A percentile compares a stretch with the other conserved stretches of the same genome.
Conservation (phyloP, 2,797 vertebrate species). For the Brotula barbata region DNA sequence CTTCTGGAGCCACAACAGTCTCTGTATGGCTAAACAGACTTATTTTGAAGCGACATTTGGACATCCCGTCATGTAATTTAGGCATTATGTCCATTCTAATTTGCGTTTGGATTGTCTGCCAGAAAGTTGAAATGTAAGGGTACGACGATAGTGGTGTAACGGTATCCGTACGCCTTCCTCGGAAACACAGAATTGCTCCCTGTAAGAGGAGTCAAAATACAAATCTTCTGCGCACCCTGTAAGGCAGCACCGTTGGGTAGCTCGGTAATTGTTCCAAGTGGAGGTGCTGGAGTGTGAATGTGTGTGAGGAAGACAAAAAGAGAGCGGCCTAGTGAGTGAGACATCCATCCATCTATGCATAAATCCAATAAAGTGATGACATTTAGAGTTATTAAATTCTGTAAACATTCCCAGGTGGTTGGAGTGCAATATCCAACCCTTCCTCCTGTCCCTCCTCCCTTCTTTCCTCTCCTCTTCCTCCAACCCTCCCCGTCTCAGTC, state of each 20-base stretch:
- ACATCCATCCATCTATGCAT: constrained; percentile 64
- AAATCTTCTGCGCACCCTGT: constrained; percentile 33
- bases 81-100: no score
- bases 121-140: constrained; percentile 1
- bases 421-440: constrained; percentile 59
- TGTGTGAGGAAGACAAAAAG: constrained; percentile 5
- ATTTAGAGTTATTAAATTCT: constrained; percentile 77
- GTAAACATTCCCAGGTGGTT: constrained; percentile 73
- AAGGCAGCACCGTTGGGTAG: constrained; percentile 30
- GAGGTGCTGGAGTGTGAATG: constrained; percentile 9
- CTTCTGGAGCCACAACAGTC: no score
- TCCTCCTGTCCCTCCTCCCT: constrained; percentile 5
- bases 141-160: constrained; percentile 1
- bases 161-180: constrained; percentile 5
- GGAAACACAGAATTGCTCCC: constrained; percentile 9
- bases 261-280: constrained; percentile 21
- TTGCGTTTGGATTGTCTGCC: not conserved
- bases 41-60: no score
- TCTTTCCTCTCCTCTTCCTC: not conserved
- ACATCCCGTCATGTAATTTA: no score
- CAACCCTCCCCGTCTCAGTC: constrained; percentile 27
- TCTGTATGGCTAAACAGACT: no score
- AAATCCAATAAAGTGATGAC: constrained; percentile 79
- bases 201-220: constrained; percentile 22
- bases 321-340: constrained; percentile 25